Conservation (phyloP, 2,797 vertebrate genomes). For the Mormyrus proboscirostris region DNA sequence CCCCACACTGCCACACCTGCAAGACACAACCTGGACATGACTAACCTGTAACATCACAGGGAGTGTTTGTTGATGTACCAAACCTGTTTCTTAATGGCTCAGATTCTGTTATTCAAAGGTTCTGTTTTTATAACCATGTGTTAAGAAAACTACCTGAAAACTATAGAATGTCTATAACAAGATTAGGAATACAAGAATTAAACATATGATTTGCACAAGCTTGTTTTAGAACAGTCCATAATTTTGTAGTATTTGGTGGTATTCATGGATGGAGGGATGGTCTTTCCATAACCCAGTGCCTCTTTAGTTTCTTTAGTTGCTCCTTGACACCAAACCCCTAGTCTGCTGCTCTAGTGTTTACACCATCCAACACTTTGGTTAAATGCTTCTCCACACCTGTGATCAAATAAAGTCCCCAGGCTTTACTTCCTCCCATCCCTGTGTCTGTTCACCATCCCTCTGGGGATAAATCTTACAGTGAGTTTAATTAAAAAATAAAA, state of each 20-base stretch:
- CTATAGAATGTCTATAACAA: background rate
- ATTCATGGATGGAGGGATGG: background rate
- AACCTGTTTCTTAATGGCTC: background rate
- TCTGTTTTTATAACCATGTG: background rate
- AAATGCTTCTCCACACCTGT: background rate
- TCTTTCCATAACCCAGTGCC: background rate
- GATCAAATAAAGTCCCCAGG: background rate
- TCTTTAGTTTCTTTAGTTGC: background rate
- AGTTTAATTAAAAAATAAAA: background rate
- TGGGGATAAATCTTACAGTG: background rate
- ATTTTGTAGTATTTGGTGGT: background rate
- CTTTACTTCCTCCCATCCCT: background rate
- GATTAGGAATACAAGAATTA: background rate
- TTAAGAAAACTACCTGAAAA: background rate
- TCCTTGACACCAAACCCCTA: background rate
- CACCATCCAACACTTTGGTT: background rate
- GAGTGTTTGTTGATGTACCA: background rate
- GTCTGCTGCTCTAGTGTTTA: background rate
- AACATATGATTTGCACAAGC: background rate
- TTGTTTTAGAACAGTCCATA: background rate
- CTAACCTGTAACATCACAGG: background rate
- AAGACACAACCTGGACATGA: background rate
- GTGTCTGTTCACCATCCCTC: background rate
- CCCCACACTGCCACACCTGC: slow-evolving; percentile 97
- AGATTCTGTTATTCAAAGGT: background rate